These are phyloP conservation scores for Charaxes varanes DNA, from an alignment of 1,140 invertebrate genomes.

Conservation along the genomic window DNA sequence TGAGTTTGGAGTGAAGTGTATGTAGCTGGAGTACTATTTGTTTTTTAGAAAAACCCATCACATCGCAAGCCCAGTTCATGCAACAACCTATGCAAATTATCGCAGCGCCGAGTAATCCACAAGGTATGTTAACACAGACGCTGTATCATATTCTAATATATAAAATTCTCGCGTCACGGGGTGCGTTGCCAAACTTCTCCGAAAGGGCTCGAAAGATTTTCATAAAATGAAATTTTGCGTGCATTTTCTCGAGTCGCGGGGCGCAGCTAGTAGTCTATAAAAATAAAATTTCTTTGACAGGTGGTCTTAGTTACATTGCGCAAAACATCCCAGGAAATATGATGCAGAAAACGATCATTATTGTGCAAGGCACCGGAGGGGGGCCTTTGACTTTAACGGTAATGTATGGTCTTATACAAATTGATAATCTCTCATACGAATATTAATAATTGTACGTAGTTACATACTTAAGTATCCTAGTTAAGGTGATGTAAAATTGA, in stretches of 20 bases:
- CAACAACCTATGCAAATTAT: constrained; percentile 66
- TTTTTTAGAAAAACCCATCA: constrained; percentile 49
- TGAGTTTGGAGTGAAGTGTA: too few species aligned
- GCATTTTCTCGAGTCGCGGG: too few species aligned
- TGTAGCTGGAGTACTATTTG: constrained; percentile 1
- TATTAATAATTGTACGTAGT: too few species aligned
- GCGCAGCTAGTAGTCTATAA: too few species aligned
- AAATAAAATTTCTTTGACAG: too few species aligned
- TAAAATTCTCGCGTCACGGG: too few species aligned
- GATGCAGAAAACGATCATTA: constrained; percentile 73
- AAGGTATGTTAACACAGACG: constrained; percentile 53
- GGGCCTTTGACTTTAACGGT: constrained; percentile 69
- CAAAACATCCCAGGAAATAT: constrained; percentile 59
- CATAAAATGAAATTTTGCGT: too few species aligned
- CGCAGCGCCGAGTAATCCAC: constrained; percentile 45
- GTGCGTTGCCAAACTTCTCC: too few species aligned
- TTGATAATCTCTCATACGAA: constrained; percentile 5
- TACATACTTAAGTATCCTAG: too few species aligned
- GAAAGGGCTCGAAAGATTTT: too few species aligned
- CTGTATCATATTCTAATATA: too few species aligned
- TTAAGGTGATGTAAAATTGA: too few species aligned
- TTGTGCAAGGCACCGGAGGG: constrained; percentile 63
- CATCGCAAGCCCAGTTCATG: constrained; percentile 42
- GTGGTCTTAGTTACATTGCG: constrained; percentile 51
- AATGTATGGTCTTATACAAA: constrained; percentile 21